phyloP scores from a whole-genome alignment of 2,888 invertebrate genomes.

The Syrista parreyssii region DNA sequence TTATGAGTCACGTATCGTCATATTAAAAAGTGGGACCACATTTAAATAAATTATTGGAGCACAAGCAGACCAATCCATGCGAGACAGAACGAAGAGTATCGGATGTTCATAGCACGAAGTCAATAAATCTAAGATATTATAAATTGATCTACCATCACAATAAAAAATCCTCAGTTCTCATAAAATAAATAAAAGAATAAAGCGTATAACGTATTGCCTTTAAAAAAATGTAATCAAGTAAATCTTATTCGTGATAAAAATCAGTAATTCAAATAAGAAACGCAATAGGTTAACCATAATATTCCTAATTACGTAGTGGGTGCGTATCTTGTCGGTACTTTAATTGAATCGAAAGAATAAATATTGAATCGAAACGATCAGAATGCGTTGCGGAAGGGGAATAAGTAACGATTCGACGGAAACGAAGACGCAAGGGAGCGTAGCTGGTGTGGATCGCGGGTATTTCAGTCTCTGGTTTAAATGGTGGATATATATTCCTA shows the following conservation, averaged over 20 bases:
- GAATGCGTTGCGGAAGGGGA: not conserved
- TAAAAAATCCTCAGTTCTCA: not conserved
- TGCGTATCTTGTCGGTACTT: not conserved
- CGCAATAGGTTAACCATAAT: not conserved
- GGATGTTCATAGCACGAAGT: not conserved
- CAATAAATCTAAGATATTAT: not conserved
- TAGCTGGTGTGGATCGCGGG: constrained; percentile 19
- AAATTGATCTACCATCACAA: not conserved
- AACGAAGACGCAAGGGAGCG: not conserved
- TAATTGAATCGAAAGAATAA: not conserved
- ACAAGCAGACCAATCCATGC: not conserved
- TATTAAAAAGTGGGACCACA: not conserved
- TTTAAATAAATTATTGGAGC: not conserved
- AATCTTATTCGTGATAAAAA: not conserved
- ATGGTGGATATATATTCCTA: constrained; percentile 25
- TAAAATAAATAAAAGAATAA: not conserved
- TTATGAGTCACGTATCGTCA: too few species aligned
- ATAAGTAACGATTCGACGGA: not conserved
- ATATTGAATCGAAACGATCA: not conserved
- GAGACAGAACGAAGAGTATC: not conserved
- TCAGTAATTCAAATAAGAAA: not conserved
- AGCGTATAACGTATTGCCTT: not conserved
- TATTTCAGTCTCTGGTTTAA: constrained; percentile 30
- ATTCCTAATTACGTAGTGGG: not conserved
- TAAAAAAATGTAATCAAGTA: not conserved